phyloP scores from a whole-genome alignment of 2,888 invertebrate species.

The Oscheius sp. region DNA sequence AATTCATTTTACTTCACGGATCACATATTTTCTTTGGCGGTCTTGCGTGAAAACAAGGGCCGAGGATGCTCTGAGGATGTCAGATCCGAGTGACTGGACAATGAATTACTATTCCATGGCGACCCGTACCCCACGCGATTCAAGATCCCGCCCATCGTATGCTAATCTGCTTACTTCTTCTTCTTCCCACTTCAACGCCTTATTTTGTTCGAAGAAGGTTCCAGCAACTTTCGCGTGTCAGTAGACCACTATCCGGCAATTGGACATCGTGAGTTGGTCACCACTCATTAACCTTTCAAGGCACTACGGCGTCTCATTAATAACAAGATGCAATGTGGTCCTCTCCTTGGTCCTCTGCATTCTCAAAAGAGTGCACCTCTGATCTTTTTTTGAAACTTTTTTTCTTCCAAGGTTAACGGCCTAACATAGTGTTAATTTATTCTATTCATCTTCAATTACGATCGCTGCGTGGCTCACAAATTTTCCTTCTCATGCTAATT shows the following conservation, averaged over 20 bases:
- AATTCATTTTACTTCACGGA: neutral
- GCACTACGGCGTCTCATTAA: constrained; percentile 25
- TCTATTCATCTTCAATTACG: constrained; percentile 18
- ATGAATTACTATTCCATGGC: constrained; percentile 28
- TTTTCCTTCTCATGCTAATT: constrained; percentile 10
- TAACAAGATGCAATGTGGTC: constrained; percentile 19
- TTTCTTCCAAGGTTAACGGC: no score
- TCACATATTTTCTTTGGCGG: neutral
- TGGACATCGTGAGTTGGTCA: constrained; percentile 5
- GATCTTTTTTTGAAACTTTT: no score
- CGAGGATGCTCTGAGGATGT: constrained; percentile 11
- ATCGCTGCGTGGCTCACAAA: neutral
- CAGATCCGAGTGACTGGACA: constrained; percentile 24
- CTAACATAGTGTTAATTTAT: constrained; percentile 4
- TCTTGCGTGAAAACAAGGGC: constrained; percentile 1
- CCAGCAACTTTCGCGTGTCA: neutral
- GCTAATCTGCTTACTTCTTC: no score
- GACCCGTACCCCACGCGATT: neutral
- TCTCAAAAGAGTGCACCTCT: no score
- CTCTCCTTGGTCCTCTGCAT: constrained; percentile 10
- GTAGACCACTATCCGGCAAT: neutral
- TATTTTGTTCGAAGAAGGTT: neutral
- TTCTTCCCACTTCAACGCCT: neutral
- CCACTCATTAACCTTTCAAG: constrained; percentile 29
- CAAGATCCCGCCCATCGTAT: constrained; percentile 13